Percentiles rank a stretch among this genome's conserved stretches.
Evolutionary conservation across 2,888 invertebrate species (phyloP).

Genomic region (Parochlus steinenii): DNA sequence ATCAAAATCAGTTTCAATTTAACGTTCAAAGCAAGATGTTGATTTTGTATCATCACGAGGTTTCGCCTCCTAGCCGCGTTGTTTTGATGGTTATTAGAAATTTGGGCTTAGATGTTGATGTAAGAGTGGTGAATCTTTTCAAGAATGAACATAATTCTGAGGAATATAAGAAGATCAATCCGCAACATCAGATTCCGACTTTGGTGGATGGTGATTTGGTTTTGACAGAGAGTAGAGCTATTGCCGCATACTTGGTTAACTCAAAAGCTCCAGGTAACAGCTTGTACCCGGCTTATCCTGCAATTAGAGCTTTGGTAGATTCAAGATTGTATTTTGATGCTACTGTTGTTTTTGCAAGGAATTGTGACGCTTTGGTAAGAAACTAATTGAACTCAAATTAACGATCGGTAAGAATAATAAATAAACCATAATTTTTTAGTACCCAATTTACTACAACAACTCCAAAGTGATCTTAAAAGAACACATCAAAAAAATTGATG

Average conservation of each 20-base stretch:
- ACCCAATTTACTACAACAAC: no score
- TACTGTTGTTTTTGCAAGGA: no score
- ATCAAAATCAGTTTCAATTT: no score
- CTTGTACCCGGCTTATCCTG: constrained; percentile 5
- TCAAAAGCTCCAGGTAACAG: no score
- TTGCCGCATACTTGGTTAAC: constrained; percentile 1
- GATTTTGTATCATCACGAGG: constrained; percentile 41
- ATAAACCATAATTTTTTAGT: no score
- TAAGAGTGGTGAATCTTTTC: constrained; percentile 15
- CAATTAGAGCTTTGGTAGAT: constrained; percentile 8
- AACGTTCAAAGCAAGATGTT: no score
- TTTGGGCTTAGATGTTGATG: constrained; percentile 35
- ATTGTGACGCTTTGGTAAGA: no score
- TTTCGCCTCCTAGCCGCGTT: constrained; percentile 43
- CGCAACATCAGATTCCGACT: constrained; percentile 8
- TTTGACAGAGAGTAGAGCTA: constrained; percentile 7
- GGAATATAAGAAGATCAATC: constrained; percentile 5
- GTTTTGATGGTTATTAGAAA: constrained; percentile 41
- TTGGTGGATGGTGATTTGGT: constrained; percentile 6
- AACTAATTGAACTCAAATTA: no score
- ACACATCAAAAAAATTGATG: not conserved
- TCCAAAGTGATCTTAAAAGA: not conserved
- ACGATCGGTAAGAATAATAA: no score
- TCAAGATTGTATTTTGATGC: constrained; percentile 10
- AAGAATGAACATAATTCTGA: constrained; percentile 9